Percentiles rank a stretch among this genome's conserved stretches.
Evolutionary conservation across 2,888 invertebrate species (phyloP).

Genomic region (Stegana nigrithorax): DNA sequence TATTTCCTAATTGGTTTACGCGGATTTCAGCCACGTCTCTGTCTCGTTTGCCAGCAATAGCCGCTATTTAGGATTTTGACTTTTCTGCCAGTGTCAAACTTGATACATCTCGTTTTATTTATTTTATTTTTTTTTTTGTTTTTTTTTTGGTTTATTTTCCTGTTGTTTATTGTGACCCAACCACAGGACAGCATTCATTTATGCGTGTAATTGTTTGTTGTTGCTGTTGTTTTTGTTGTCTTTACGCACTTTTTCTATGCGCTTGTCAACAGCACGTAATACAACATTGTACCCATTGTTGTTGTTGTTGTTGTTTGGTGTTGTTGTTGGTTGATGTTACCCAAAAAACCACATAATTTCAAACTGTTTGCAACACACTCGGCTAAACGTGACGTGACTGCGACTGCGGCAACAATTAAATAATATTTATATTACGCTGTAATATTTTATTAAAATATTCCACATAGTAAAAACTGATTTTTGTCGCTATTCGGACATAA

Average conservation of each 20-base stretch:
- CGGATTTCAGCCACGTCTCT: constrained; percentile 53
- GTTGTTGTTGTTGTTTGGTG: too few species aligned
- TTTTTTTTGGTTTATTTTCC: too few species aligned
- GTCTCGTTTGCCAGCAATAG: constrained; percentile 26
- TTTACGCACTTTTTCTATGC: too few species aligned
- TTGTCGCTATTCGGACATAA: constrained; percentile 31
- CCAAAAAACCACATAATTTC: constrained; percentile 51
- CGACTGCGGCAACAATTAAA: constrained; percentile 50
- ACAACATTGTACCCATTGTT: constrained; percentile 1
- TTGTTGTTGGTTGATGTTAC: constrained; percentile 14
- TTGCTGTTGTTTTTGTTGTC: constrained; percentile 15
- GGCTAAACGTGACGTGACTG: constrained; percentile 37
- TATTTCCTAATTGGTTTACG: constrained; percentile 51
- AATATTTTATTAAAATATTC: constrained; percentile 25
- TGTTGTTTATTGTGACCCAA: not conserved
- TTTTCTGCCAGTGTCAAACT: not conserved
- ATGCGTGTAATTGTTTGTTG: not conserved
- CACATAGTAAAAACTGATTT: not conserved
- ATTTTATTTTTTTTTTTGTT: too few species aligned
- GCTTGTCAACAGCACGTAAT: constrained; percentile 50
- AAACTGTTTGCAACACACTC: constrained; percentile 44
- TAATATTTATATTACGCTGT: constrained; percentile 51
- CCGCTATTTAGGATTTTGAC: not conserved
- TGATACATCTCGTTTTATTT: not conserved
- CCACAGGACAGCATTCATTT: not conserved